These are phyloP conservation scores for Polydrusus pterygomalis DNA, from an alignment of 2,888 invertebrate genomes.

Conservation along the genomic window DNA sequence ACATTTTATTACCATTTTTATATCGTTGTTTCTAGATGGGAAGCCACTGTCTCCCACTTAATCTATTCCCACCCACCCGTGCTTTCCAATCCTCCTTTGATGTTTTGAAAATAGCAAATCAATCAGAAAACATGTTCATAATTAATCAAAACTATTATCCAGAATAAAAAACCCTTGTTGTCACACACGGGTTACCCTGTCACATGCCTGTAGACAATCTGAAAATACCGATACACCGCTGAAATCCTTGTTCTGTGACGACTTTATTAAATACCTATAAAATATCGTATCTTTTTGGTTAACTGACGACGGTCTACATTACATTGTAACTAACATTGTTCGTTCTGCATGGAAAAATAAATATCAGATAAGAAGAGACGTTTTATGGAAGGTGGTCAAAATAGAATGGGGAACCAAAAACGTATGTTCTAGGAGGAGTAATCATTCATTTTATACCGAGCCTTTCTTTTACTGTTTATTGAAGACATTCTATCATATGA, in stretches of 20 bases:
- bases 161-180: slow-evolving; percentile 34
- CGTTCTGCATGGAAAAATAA: slow-evolving; percentile 17
- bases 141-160: slow-evolving; percentile 41
- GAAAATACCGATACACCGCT: slow-evolving; percentile 33
- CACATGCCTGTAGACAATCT: slow-evolving; percentile 36
- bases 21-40: too few relatives aligned
- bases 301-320: background rate
- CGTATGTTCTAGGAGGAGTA: too few relatives aligned
- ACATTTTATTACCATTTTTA: too few relatives aligned
- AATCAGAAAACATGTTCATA: slow-evolving; percentile 28
- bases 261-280: slow-evolving; percentile 32
- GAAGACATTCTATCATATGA: too few relatives aligned
- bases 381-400: background rate
- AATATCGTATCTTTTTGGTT: slow-evolving; percentile 25
- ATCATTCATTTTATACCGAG: too few relatives aligned
- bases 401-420: background rate
- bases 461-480: too few relatives aligned
- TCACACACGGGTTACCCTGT: slow-evolving; percentile 28
- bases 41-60: slow-evolving; percentile 5
- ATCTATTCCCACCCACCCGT: background rate
- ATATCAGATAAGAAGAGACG: background rate
- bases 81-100: slow-evolving; percentile 20
- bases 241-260: slow-evolving; percentile 35
- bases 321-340: slow-evolving; percentile 1
- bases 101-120: slow-evolving; percentile 18